These are phyloP conservation scores for Semotilus atromaculatus DNA, from an alignment of 2,797 vertebrate genomes.

Conservation along the genomic window DNA sequence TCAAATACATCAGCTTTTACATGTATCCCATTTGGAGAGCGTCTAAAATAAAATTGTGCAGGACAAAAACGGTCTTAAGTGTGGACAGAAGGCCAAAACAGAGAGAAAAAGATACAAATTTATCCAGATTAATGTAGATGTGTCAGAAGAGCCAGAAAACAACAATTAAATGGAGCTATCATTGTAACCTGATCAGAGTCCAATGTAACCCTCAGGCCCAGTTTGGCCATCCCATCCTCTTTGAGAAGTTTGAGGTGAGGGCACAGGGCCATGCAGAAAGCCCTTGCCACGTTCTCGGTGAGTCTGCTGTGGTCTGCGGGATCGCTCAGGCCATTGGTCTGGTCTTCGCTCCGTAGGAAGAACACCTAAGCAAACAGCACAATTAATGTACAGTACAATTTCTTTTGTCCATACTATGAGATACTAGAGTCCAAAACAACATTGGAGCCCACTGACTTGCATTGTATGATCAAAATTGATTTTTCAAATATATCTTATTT, in stretches of 20 bases:
- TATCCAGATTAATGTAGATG: neutral
- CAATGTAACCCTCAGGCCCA: constrained; percentile 92
- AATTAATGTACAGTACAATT: neutral
- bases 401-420: neutral
- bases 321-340: constrained; percentile 87
- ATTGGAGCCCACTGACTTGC: neutral
- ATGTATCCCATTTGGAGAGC: neutral
- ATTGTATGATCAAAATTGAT: neutral
- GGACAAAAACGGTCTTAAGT: neutral
- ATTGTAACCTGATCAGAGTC: constrained; percentile 90
- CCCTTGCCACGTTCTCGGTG: constrained; percentile 93
- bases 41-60: neutral
- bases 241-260: constrained; percentile 95
- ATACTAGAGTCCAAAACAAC: neutral
- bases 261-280: constrained; percentile 93
- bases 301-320: constrained; percentile 96
- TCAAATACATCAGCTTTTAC: neutral
- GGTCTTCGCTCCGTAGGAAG: constrained; percentile 94
- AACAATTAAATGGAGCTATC: neutral
- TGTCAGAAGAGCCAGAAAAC: neutral
- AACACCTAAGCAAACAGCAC: constrained; percentile 82
- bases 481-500: neutral
- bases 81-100: neutral
- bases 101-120: neutral
- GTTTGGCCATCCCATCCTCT: constrained; percentile 96